Conservation (phyloP, 2,888 invertebrate species). For the Agonopterix arenella region DNA sequence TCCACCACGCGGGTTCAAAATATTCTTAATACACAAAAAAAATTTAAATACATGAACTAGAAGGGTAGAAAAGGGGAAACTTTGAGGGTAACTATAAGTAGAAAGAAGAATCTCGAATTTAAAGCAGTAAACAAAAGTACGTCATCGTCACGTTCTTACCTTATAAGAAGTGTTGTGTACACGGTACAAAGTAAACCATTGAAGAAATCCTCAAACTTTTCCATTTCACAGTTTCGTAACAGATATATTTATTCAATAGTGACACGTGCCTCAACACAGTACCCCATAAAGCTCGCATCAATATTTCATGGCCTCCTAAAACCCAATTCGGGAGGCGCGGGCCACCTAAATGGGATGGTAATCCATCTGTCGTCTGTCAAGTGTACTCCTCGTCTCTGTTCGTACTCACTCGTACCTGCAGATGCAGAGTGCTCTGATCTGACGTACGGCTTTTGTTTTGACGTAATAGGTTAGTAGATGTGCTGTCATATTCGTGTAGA, state of each 20-base stretch:
- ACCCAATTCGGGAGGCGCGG: constrained; percentile 33
- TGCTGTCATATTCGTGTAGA: too few relatives aligned
- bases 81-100: too few relatives aligned
- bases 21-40: too few relatives aligned
- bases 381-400: constrained; percentile 13
- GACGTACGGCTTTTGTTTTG: constrained; percentile 11
- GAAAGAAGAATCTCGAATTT: too few relatives aligned
- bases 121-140: too few relatives aligned
- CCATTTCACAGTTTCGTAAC: neutral
- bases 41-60: too few relatives aligned
- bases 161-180: too few relatives aligned
- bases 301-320: constrained; percentile 46
- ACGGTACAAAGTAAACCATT: too few relatives aligned
- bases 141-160: too few relatives aligned
- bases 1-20: too few relatives aligned
- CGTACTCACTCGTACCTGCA: neutral
- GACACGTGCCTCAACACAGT: constrained; percentile 1
- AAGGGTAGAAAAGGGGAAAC: too few relatives aligned
- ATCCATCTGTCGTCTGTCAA: constrained; percentile 15
- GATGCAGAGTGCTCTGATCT: neutral
- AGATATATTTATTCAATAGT: constrained; percentile 4
- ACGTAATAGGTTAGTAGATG: neutral
- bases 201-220: neutral
- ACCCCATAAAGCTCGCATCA: constrained; percentile 28
- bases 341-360: constrained; percentile 24